Conservation (phyloP, 2,113 vertebrate genomes). For the Pleuronectes platessa region DNA sequence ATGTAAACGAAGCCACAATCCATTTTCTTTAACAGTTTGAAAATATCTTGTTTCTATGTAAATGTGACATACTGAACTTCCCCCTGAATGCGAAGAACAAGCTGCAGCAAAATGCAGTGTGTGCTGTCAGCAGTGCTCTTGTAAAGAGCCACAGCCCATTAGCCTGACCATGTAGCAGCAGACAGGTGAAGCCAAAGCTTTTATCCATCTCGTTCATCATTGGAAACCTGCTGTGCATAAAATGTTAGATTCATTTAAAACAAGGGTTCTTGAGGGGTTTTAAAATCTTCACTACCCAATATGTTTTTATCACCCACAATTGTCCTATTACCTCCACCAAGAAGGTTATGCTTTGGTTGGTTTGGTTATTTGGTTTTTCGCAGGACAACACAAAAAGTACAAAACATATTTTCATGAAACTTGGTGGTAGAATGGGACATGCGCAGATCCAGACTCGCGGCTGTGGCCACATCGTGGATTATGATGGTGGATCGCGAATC, state of each 20-base stretch:
- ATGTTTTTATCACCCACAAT: not conserved
- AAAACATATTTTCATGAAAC: too few species aligned
- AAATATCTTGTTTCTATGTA: slow-evolving; percentile 16
- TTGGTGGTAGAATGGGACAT: too few species aligned
- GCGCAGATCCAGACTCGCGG: too few species aligned
- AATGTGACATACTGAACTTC: not conserved
- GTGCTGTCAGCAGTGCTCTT: slow-evolving; percentile 20
- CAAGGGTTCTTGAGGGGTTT: not conserved
- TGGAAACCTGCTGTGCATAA: not conserved
- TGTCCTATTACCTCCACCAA: not conserved
- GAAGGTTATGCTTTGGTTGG: not conserved
- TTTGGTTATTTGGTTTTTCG: not conserved
- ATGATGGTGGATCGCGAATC: too few species aligned
- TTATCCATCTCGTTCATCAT: slow-evolving; percentile 38
- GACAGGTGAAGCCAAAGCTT: slow-evolving; percentile 21
- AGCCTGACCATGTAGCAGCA: slow-evolving; percentile 38
- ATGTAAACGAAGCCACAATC: slow-evolving; percentile 10
- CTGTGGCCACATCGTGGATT: too few species aligned
- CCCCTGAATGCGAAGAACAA: not conserved
- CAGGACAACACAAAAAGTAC: too few species aligned
- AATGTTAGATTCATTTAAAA: not conserved
- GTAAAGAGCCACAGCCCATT: slow-evolving; percentile 40
- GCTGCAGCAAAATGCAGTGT: slow-evolving; percentile 8
- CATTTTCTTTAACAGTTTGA: slow-evolving; percentile 4
- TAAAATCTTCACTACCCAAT: too few species aligned